These are phyloP conservation scores for Hippolais icterina DNA, from an alignment of 2,113 vertebrate species.

Conservation along the genomic window DNA sequence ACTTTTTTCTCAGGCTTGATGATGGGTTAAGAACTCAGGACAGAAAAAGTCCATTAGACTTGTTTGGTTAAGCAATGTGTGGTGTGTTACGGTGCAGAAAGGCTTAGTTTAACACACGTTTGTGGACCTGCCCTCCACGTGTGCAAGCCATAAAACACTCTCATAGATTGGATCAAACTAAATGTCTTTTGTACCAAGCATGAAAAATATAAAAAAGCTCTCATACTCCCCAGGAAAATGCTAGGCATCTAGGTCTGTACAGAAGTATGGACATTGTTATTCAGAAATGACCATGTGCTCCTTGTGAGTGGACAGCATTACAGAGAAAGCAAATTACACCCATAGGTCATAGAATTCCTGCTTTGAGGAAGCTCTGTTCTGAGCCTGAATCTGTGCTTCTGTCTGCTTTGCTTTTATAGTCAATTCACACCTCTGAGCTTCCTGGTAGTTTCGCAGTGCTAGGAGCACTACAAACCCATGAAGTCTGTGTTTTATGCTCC, in stretches of 20 bases:
- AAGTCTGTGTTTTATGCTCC: not conserved
- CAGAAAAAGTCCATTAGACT: not conserved
- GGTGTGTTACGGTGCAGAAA: not conserved
- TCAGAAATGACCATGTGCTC: not conserved
- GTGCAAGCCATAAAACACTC: not conserved
- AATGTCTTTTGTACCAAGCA: not conserved
- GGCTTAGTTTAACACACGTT: not conserved
- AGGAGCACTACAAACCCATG: not conserved
- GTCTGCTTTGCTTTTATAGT: not conserved
- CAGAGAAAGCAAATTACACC: not conserved
- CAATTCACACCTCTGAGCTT: not conserved
- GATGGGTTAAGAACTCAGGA: not conserved
- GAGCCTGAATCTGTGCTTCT: not conserved
- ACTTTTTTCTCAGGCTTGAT: not conserved
- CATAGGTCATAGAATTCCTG: not conserved
- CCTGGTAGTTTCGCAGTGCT: not conserved
- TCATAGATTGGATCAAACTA: not conserved
- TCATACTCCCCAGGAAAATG: not conserved
- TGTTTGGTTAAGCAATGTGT: not conserved
- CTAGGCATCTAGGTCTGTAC: not conserved
- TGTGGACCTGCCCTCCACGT: rapidly evolving
- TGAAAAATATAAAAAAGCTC: not conserved
- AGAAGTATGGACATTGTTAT: not conserved
- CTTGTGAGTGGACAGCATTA: not conserved
- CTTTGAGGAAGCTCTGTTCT: not conserved